Evolutionary conservation across 64 coral and sea anemone genomes (phyloP).

Genomic region (Trachythela sp.): DNA sequence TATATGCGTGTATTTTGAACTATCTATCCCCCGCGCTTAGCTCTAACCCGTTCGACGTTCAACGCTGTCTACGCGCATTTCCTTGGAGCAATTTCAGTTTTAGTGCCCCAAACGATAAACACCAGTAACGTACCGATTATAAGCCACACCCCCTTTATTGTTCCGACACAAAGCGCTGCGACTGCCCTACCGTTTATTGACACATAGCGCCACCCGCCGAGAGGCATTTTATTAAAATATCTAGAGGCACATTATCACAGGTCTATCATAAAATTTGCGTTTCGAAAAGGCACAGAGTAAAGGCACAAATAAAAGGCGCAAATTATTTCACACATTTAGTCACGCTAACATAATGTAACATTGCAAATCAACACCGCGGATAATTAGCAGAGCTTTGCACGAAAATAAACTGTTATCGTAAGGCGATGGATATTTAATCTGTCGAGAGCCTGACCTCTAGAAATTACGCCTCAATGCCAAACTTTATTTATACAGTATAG

Average conservation of each 20-base stretch:
- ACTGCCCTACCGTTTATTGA: slow-evolving; percentile 83
- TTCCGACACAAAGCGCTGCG: slow-evolving; percentile 67
- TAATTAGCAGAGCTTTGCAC: background rate
- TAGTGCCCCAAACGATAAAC: slow-evolving; percentile 97
- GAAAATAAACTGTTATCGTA: slow-evolving; percentile 1
- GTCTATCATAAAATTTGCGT: slow-evolving; percentile 91
- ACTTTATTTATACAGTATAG: too few relatives aligned
- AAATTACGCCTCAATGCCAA: background rate
- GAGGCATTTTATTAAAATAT: slow-evolving; percentile 99
- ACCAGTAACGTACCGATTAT: slow-evolving; percentile 80
- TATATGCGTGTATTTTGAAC: background rate
- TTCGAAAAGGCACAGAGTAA: slow-evolving; percentile 84
- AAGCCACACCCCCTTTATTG: slow-evolving; percentile 86
- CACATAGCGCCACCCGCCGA: slow-evolving; percentile 80
- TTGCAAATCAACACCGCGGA: background rate
- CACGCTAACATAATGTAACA: background rate
- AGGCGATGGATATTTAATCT: background rate
- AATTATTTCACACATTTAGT: slow-evolving; percentile 87
- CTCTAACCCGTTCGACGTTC: slow-evolving; percentile 56
- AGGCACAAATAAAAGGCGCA: slow-evolving; percentile 97
- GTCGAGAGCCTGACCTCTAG: background rate
- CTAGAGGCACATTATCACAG: slow-evolving; percentile 94
- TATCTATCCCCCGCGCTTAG: background rate
- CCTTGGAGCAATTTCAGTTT: slow-evolving; percentile 99
- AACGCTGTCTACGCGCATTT: slow-evolving; percentile 72